A percentile compares a stretch with the other conserved stretches of the same genome.
Evolutionary conservation across 2,113 vertebrate species (phyloP).

Genomic region (Strix uralensis): DNA sequence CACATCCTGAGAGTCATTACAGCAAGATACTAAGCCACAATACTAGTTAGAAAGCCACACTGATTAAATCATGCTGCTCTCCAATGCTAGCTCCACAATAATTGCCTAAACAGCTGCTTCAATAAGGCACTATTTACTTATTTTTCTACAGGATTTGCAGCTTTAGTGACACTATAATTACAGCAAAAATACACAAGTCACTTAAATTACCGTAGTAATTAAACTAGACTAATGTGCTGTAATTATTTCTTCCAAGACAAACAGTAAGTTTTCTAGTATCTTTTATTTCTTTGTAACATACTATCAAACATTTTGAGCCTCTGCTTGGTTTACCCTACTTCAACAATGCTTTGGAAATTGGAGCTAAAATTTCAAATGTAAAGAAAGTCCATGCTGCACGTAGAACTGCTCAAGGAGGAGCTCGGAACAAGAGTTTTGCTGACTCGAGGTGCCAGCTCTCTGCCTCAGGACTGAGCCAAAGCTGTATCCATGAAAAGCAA

Average conservation of each 20-base stretch:
- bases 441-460: background rate
- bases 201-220: slow-evolving; percentile 30
- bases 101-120: background rate
- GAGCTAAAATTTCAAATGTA: background rate
- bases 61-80: background rate
- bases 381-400: fast-evolving
- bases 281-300: background rate
- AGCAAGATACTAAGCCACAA: background rate
- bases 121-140: background rate
- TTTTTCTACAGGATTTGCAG: slow-evolving; percentile 31
- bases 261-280: background rate
- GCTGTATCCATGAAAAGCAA: background rate
- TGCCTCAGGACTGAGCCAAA: background rate
- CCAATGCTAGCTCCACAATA: background rate
- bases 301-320: background rate
- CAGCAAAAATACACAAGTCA: slow-evolving; percentile 28
- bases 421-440: background rate
- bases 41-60: background rate
- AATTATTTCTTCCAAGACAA: slow-evolving; percentile 28
- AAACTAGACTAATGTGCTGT: slow-evolving; percentile 3
- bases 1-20: background rate
- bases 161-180: slow-evolving; percentile 38
- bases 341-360: background rate
- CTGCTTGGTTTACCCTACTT: background rate
- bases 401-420: background rate